Percentiles rank a stretch among this genome's conserved stretches.
Evolutionary conservation across 1,140 invertebrate species (phyloP).

Genomic region (Drosophila sucinea): DNA sequence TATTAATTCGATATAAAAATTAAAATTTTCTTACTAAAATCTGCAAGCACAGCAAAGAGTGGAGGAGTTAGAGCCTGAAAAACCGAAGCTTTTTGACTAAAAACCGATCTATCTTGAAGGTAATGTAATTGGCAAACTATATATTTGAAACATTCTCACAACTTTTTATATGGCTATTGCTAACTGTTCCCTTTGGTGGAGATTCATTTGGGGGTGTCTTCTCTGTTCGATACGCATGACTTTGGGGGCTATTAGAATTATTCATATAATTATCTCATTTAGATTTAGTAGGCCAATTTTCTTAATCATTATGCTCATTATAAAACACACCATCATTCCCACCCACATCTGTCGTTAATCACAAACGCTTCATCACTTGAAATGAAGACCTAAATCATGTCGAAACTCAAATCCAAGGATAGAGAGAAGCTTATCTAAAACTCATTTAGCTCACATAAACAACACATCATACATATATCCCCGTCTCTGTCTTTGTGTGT

Average conservation of each 20-base stretch:
- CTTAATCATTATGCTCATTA: background rate
- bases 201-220: too few relatives aligned
- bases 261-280: background rate
- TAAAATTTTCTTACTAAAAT: too few relatives aligned
- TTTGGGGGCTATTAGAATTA: background rate
- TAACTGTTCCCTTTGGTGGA: too few relatives aligned
- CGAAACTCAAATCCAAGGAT: slow-evolving; percentile 13
- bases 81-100: too few relatives aligned
- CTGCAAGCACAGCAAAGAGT: too few relatives aligned
- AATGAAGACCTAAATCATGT: slow-evolving; percentile 53
- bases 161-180: too few relatives aligned
- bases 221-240: too few relatives aligned
- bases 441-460: slow-evolving; percentile 38
- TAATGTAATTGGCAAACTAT: too few relatives aligned
- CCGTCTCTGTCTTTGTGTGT: background rate
- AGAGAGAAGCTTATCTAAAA: slow-evolving; percentile 43
- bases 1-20: too few relatives aligned
- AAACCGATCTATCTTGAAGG: too few relatives aligned
- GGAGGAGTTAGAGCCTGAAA: too few relatives aligned
- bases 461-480: slow-evolving; percentile 10
- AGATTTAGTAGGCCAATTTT: slow-evolving; percentile 1
- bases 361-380: slow-evolving; percentile 43
- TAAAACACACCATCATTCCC: background rate
- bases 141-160: too few relatives aligned
- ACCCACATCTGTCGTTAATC: slow-evolving; percentile 25